Conservation (phyloP, 2,888 invertebrate genomes). For the Nasonia oneida region DNA sequence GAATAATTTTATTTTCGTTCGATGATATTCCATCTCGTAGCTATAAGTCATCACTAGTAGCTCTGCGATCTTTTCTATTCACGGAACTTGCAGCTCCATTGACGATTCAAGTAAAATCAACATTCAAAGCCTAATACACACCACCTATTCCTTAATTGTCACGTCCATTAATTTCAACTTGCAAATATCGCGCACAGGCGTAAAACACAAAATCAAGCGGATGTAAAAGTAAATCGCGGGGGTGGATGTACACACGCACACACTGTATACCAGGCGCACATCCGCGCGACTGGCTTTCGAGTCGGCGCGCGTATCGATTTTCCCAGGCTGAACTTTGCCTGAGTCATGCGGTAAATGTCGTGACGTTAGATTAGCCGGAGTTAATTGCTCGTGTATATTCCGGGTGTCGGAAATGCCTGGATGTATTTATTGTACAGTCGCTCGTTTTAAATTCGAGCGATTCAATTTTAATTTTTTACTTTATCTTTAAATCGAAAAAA, state of each 20-base stretch:
- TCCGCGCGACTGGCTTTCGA: constrained; percentile 1
- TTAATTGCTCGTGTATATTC: constrained; percentile 5
- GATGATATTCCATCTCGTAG: too few species aligned
- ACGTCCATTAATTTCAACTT: constrained; percentile 50
- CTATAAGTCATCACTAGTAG: too few species aligned
- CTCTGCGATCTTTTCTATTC: constrained; percentile 42
- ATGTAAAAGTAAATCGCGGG: constrained; percentile 39
- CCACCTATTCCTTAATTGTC: constrained; percentile 40
- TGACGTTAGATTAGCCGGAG: background rate
- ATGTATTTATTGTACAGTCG: constrained; percentile 7
- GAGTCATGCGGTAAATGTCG: constrained; percentile 17
- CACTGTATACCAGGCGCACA: background rate
- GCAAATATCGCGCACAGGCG: background rate
- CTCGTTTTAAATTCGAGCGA: too few species aligned
- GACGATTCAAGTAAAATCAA: constrained; percentile 1
- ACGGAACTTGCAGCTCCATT: constrained; percentile 1
- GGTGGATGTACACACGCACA: background rate
- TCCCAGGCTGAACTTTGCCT: constrained; percentile 31
- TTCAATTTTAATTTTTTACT: background rate
- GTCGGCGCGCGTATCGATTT: constrained; percentile 42
- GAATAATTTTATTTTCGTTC: too few species aligned
- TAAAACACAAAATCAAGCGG: constrained; percentile 46
- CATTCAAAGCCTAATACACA: background rate
- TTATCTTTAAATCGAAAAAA: too few species aligned
- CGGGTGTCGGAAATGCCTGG: constrained; percentile 20